Evolutionary conservation across 1,140 invertebrate genomes (phyloP).

Genomic region (Sycobia sp.): DNA sequence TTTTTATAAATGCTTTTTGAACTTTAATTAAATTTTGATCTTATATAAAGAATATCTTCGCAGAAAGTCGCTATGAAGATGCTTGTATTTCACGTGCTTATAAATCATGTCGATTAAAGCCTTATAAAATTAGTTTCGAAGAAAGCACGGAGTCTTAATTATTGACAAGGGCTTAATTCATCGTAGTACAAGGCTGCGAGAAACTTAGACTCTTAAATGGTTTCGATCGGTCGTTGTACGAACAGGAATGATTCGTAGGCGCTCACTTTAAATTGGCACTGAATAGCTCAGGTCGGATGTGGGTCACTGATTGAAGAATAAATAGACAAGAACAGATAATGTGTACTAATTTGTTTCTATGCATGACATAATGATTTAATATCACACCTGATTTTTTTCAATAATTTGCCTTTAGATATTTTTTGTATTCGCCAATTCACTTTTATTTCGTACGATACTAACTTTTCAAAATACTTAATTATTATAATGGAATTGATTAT

Average conservation of each 20-base stretch:
- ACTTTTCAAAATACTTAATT: too few relatives aligned
- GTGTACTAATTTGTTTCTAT: slow-evolving; percentile 46
- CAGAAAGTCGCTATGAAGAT: too few relatives aligned
- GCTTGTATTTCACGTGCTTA: too few relatives aligned
- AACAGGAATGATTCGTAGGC: slow-evolving; percentile 21
- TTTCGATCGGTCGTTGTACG: slow-evolving; percentile 29
- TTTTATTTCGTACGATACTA: too few relatives aligned
- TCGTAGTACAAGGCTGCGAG: neutral
- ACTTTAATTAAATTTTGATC: too few relatives aligned
- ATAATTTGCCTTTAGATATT: too few relatives aligned
- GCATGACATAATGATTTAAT: slow-evolving; percentile 7
- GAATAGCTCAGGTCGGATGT: slow-evolving; percentile 49
- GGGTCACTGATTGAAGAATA: slow-evolving; percentile 48
- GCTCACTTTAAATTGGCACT: slow-evolving; percentile 48
- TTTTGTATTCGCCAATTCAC: too few relatives aligned
- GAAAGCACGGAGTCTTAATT: slow-evolving; percentile 19
- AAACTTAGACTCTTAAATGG: slow-evolving; percentile 15
- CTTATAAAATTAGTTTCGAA: slow-evolving; percentile 8
- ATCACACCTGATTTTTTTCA: slow-evolving; percentile 2
- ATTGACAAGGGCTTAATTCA: neutral
- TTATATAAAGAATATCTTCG: too few relatives aligned
- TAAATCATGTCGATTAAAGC: too few relatives aligned
- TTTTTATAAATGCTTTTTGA: too few relatives aligned
- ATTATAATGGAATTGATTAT: too few relatives aligned
- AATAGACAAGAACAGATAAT: slow-evolving; percentile 50